phyloP scores from a whole-genome alignment of 2,113 vertebrate species.

The Solea senegalensis region DNA sequence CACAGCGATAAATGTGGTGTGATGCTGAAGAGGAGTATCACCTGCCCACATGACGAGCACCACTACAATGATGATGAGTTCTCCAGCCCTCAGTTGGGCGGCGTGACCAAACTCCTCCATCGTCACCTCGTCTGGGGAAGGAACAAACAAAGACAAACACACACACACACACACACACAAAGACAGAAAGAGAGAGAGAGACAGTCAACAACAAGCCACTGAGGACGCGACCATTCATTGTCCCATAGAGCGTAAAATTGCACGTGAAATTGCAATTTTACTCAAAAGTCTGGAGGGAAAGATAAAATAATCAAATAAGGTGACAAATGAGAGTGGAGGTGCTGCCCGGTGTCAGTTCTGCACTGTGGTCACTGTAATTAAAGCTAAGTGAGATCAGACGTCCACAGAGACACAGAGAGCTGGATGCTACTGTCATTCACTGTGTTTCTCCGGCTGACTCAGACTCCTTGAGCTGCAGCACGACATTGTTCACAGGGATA shows the following conservation, averaged over 20 bases:
- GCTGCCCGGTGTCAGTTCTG: constrained; percentile 34
- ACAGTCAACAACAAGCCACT: constrained; percentile 23
- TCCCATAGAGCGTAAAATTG: constrained; percentile 6
- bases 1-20: constrained; percentile 40
- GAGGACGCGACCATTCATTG: constrained; percentile 23
- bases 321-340: constrained; percentile 27
- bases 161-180: constrained; percentile 27
- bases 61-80: constrained; percentile 95
- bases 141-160: constrained; percentile 18
- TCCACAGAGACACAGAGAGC: constrained; percentile 36
- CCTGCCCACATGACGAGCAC: constrained; percentile 98
- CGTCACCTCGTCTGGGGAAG: constrained; percentile 88
- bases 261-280: constrained; percentile 29
- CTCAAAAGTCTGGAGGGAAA: constrained; percentile 32
- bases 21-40: constrained; percentile 64
- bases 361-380: constrained; percentile 60
- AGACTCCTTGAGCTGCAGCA: constrained; percentile 27
- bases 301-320: constrained; percentile 48
- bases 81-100: constrained; percentile 89
- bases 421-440: constrained; percentile 38
- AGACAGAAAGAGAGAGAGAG: neutral
- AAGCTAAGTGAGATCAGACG: constrained; percentile 55
- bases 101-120: constrained; percentile 90
- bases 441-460: constrained; percentile 41
- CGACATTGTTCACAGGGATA: constrained; percentile 42